A percentile compares a stretch with the other conserved stretches of the same genome.
Conservation (phyloP, 2,888 invertebrate genomes). For the Cataglyphis livida region DNA sequence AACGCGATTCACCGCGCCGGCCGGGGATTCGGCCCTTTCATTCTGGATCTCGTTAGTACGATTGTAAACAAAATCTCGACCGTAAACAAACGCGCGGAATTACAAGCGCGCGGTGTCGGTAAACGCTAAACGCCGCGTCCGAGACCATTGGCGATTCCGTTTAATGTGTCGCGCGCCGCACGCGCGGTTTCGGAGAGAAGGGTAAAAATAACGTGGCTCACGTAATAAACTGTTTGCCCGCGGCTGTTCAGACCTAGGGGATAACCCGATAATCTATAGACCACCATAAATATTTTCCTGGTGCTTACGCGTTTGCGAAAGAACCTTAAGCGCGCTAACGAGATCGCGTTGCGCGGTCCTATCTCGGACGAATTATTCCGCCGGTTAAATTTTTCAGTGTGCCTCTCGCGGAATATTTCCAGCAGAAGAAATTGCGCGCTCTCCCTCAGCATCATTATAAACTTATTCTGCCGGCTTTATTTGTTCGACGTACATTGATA, state of each 20-base stretch:
- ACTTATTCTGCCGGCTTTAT: neutral
- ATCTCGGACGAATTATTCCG: conserved; percentile 33
- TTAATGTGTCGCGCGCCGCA: conserved; percentile 48
- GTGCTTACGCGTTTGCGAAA: conserved; percentile 33
- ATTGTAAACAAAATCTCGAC: conserved; percentile 56
- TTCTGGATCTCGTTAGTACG: conserved; percentile 56
- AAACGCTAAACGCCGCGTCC: conserved; percentile 45
- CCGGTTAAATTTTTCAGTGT: conserved; percentile 19
- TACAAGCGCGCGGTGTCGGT: conserved; percentile 51
- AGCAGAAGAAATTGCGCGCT: neutral
- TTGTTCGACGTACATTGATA: neutral
- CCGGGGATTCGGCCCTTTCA: conserved; percentile 33
- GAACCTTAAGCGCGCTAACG: conserved; percentile 31
- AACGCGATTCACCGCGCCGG: conserved; percentile 44
- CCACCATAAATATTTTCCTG: conserved; percentile 46
- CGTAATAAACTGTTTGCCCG: conserved; percentile 46
- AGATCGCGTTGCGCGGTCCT: conserved; percentile 17
- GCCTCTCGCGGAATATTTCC: neutral
- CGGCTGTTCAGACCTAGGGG: conserved; percentile 44
- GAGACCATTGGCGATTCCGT: conserved; percentile 50
- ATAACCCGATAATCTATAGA: conserved; percentile 51
- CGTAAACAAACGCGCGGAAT: conserved; percentile 53
- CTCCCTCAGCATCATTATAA: too few relatives aligned
- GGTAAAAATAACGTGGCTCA: conserved; percentile 33
- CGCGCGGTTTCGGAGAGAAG: conserved; percentile 20